Conservation (phyloP, 2,797 vertebrate species). For the Cygnus olor region DNA sequence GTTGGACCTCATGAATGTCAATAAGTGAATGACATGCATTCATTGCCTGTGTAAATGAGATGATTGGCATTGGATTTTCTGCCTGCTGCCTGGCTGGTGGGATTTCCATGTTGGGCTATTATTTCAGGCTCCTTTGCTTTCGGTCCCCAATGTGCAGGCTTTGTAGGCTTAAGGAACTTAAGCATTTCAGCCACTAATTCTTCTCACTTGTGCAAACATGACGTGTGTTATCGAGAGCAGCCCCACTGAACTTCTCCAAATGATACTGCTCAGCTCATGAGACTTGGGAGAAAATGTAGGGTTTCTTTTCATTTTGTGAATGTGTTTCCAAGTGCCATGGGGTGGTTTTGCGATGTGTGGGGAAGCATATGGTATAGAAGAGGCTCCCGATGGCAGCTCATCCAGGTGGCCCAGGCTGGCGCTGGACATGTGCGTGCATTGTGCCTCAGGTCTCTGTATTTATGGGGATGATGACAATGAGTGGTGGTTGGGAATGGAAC, state of each 20-base stretch:
- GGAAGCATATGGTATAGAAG: not conserved
- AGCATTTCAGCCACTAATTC: conserved; percentile 36
- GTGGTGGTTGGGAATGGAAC: not conserved
- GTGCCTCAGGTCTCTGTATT: not conserved
- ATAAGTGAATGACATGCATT: conserved; percentile 27
- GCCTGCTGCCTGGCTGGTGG: not conserved
- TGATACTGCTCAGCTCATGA: not conserved
- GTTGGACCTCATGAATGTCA: conserved; percentile 2
- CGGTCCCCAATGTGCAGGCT: not conserved
- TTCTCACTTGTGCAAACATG: conserved; percentile 69
- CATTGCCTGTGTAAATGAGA: not conserved
- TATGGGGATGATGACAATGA: not conserved
- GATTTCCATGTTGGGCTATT: conserved; percentile 31
- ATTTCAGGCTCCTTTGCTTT: not conserved
- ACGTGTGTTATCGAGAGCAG: not conserved
- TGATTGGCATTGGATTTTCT: conserved; percentile 35
- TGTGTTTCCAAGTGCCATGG: not conserved
- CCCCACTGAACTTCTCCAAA: not conserved
- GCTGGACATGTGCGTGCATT: fast-evolving
- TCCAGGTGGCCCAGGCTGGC: not conserved
- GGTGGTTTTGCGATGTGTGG: not conserved
- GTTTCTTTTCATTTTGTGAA: not conserved
- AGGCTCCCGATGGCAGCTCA: not conserved
- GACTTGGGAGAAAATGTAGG: not conserved
- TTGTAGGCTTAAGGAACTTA: conserved; percentile 3